Evolutionary conservation across 1,140 invertebrate species (phyloP).

Genomic region (Zaprionus davidi): DNA sequence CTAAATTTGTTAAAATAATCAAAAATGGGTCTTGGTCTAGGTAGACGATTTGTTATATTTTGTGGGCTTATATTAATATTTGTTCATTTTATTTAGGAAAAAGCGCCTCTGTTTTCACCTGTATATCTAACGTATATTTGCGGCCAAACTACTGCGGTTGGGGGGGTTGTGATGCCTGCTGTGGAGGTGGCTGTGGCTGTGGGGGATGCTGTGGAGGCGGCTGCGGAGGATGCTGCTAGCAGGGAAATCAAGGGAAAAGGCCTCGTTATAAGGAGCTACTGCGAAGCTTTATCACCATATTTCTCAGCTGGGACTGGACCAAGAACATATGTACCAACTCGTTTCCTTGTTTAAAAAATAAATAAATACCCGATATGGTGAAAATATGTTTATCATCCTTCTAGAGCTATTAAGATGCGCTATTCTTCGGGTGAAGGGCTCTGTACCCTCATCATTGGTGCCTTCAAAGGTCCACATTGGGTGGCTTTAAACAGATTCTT

Average conservation of each 20-base stretch:
- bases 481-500: too few relatives aligned
- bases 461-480: too few relatives aligned
- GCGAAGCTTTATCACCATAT: too few relatives aligned
- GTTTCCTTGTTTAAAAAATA: neutral
- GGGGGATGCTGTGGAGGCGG: conserved; percentile 14
- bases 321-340: neutral
- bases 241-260: neutral
- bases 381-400: neutral
- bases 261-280: too few relatives aligned
- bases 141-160: too few relatives aligned
- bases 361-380: neutral
- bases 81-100: neutral
- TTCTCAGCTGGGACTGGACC: neutral
- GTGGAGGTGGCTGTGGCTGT: conserved; percentile 22
- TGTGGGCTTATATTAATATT: neutral
- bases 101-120: too few relatives aligned
- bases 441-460: too few relatives aligned
- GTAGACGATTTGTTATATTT: neutral
- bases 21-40: neutral
- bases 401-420: too few relatives aligned
- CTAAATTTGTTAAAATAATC: too few relatives aligned
- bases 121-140: too few relatives aligned
- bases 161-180: neutral
- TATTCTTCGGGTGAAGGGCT: too few relatives aligned
- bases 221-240: conserved; percentile 8